A percentile compares a stretch with the other conserved stretches of the same genome.
Conservation (phyloP, 92 coral and sea anemone species). For the Metridium senile region DNA sequence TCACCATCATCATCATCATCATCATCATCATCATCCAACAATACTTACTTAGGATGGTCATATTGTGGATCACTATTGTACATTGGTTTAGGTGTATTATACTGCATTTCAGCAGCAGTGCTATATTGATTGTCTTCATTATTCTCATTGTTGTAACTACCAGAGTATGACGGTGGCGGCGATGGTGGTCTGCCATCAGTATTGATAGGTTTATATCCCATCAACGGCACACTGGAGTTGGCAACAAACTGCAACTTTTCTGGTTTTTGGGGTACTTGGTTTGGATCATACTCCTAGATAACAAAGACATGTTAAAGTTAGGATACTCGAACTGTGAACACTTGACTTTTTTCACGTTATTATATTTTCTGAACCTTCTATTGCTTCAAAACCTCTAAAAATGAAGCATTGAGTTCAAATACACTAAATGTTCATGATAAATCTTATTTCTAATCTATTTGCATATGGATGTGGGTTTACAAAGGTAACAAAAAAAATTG, state of each 20-base stretch:
- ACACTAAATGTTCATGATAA: no score
- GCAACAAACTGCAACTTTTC: slow-evolving; percentile 13
- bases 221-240: slow-evolving; percentile 18
- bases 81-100: slow-evolving; percentile 3
- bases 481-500: no score
- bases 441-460: no score
- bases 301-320: no score
- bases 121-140: background rate
- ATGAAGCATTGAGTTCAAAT: no score
- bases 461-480: no score
- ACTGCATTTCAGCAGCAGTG: background rate
- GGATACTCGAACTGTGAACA: no score
- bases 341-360: no score
- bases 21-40: background rate
- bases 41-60: background rate
- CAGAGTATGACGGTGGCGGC: slow-evolving; percentile 23
- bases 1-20: no score
- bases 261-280: slow-evolving; percentile 5
- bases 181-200: slow-evolving; percentile 19
- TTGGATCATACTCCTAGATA: slow-evolving; percentile 26
- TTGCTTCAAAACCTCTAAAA: no score
- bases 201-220: background rate
- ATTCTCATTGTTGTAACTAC: slow-evolving; percentile 3
- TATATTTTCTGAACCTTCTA: no score
- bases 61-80: slow-evolving; percentile 5